Evolutionary conservation across 2,113 vertebrate species (phyloP), one percentile per base, ranked within the genome.

Genomic region (Azemiops feae): DNA sequence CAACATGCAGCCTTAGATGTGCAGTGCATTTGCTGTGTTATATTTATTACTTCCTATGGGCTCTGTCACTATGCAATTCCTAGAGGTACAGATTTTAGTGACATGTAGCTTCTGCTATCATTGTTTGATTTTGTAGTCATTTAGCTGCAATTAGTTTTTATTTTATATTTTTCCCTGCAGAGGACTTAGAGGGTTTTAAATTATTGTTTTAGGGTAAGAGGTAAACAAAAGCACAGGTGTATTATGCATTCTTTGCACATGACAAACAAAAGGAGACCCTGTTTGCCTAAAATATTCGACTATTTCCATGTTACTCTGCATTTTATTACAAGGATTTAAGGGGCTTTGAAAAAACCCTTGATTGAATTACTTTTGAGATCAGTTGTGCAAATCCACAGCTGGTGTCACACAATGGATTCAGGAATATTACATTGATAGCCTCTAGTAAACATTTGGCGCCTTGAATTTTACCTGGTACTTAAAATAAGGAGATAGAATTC

Each of bases 351-450:
- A 95, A 91, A 50, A 94, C 96, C 94, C 92, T 94, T 95, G 96
- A 96, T 97, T 97, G 92, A 96, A 96, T 97, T 97, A 96, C 96
- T 95, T 94, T 93, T 87, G 93, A 95, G 87, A 96, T 94, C 91
- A 95, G 94, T 57, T 95, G 96, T 93, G 64, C 96, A 89, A 90
- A 89, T 96, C 95, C 93, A 95, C 96, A 96, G 96, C 96, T 96
- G 94, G 89, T 94, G 94, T 92, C 91, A 94, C 94, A 43, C 55
- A 53, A 27, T 90, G 55, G 69, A 91, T 0, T 74, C 27, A 0
- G 0, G 1, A 18, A 87, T 4, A 22, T 47, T 87, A 25, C 1
- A 0, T 86, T 85, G 43, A 60, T 0, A 0, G 43, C 1, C 3
- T 0, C 81, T 0, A 3, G 25, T 60, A 91, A 89, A 93, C 60